phyloP scores from a whole-genome alignment of 1,140 invertebrate genomes.

The Drosophila kurseongensis region DNA sequence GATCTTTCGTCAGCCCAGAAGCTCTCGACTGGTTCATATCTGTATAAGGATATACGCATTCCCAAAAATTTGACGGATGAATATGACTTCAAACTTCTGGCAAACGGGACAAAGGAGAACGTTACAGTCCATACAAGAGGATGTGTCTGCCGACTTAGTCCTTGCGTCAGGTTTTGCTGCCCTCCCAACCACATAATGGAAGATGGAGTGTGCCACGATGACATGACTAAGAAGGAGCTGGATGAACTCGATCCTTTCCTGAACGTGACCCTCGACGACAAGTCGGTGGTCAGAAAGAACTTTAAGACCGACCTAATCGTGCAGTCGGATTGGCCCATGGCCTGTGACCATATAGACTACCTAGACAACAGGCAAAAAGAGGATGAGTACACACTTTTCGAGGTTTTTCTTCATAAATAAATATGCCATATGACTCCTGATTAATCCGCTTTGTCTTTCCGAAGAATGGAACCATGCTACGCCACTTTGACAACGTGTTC shows the following conservation, averaged over 20 bases:
- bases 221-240: conserved; percentile 1
- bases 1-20: conserved; percentile 22
- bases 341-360: conserved; percentile 29
- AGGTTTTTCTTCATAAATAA: conserved; percentile 33
- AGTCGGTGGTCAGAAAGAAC: conserved; percentile 15
- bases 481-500: not conserved
- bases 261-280: conserved; percentile 41
- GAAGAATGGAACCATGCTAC: conserved; percentile 53
- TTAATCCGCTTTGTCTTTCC: not conserved
- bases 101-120: not conserved
- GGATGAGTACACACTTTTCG: conserved; percentile 50
- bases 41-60: conserved; percentile 53
- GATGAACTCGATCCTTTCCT: conserved; percentile 32
- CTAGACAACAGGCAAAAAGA: conserved; percentile 25
- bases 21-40: conserved; percentile 57
- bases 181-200: conserved; percentile 19
- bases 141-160: conserved; percentile 53
- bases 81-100: conserved; percentile 42
- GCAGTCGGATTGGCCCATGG: conserved; percentile 37
- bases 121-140: conserved; percentile 52
- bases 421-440: not conserved
- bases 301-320: conserved; percentile 46
- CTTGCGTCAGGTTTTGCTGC: conserved; percentile 66
- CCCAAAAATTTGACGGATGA: conserved; percentile 38
- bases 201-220: conserved; percentile 8